A percentile compares a stretch with the other conserved stretches of the same genome.
These are phyloP conservation scores for Disparrhopalites patrizii DNA, from an alignment of 2,888 invertebrate genomes.

Conservation along the genomic window DNA sequence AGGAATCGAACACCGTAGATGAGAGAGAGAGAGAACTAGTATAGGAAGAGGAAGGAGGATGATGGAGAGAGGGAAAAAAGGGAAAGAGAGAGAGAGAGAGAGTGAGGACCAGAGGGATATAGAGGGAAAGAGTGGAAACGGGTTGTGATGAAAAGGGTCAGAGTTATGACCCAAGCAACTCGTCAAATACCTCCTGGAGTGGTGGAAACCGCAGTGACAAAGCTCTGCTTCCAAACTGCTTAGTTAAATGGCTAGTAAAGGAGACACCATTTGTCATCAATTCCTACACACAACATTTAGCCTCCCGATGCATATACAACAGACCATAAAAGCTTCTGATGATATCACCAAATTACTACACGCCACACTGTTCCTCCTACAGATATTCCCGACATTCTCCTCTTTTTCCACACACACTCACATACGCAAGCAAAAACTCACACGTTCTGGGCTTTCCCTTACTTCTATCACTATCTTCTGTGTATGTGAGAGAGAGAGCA, in stretches of 20 bases:
- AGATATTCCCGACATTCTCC: slow-evolving; percentile 5
- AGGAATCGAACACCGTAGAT: slow-evolving; percentile 34
- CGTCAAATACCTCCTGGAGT: slow-evolving; percentile 49
- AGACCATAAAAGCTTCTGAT: slow-evolving; percentile 49
- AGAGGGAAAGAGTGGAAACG: slow-evolving; percentile 17
- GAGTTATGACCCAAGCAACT: slow-evolving; percentile 49
- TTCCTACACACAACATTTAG: slow-evolving; percentile 49
- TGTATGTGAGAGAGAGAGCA: not conserved
- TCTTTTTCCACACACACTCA: slow-evolving; percentile 7
- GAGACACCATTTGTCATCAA: slow-evolving; percentile 50
- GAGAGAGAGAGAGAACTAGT: slow-evolving; percentile 4
- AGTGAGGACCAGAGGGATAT: not conserved
- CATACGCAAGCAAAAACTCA: slow-evolving; percentile 12
- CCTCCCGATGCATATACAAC: slow-evolving; percentile 49
- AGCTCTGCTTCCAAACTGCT: slow-evolving; percentile 44
- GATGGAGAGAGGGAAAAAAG: not conserved
- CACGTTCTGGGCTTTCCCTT: not conserved
- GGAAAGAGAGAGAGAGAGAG: slow-evolving; percentile 2
- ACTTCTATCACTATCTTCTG: not conserved
- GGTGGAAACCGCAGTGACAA: slow-evolving; percentile 49
- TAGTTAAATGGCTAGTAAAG: slow-evolving; percentile 50
- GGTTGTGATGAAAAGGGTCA: slow-evolving; percentile 44
- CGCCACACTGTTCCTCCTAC: slow-evolving; percentile 25
- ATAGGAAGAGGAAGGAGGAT: not conserved
- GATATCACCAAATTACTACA: slow-evolving; percentile 47